phyloP scores from a whole-genome alignment of 2,888 invertebrate species.

The Bellardia bayeri region DNA sequence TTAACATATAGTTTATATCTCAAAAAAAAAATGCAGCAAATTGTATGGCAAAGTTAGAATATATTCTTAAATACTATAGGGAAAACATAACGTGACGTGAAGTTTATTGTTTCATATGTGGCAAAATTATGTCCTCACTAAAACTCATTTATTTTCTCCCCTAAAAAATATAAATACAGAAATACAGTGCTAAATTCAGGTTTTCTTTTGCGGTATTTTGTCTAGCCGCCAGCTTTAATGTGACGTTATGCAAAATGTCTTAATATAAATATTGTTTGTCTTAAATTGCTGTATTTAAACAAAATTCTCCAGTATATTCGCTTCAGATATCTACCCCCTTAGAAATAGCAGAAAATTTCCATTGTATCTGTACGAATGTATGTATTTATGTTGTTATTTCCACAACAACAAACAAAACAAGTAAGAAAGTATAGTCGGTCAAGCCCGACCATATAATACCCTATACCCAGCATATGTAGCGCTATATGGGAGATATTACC shows the following conservation, averaged over 20 bases:
- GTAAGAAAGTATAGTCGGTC: no score
- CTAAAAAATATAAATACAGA: neutral
- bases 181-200: neutral
- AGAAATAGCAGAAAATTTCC: neutral
- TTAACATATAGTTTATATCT: no score
- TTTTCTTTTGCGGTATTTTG: conserved; percentile 36
- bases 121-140: conserved; percentile 6
- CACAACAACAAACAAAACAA: neutral
- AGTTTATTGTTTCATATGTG: conserved; percentile 29
- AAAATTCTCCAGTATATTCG: neutral
- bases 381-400: neutral
- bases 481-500: no score
- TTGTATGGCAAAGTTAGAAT: neutral
- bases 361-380: neutral
- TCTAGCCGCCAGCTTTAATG: conserved; percentile 48
- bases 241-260: conserved; percentile 28
- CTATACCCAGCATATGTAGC: no score
- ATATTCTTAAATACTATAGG: neutral
- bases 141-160: neutral
- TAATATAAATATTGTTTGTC: neutral
- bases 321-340: neutral
- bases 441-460: no score
- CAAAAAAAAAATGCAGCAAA: neutral
- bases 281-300: neutral
- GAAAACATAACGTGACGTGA: conserved; percentile 7